phyloP scores from a whole-genome alignment of 2,888 invertebrate species.

The Nipponacmea schrenckii region DNA sequence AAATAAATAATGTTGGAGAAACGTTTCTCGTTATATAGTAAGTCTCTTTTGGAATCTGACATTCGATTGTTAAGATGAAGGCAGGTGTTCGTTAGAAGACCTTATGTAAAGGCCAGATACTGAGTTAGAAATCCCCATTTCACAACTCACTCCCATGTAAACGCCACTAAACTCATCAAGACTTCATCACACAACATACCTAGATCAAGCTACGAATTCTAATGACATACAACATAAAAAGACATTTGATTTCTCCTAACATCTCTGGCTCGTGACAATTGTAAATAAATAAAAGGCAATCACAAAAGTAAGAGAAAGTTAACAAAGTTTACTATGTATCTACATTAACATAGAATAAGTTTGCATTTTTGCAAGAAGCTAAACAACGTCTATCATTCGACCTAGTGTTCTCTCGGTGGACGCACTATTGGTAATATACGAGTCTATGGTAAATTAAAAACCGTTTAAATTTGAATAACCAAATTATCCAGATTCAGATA shows the following conservation, averaged over 20 bases:
- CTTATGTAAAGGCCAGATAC: slow-evolving; percentile 2
- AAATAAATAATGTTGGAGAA: slow-evolving; percentile 1
- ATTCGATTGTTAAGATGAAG: neutral
- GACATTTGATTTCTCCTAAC: neutral
- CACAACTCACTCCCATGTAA: slow-evolving; percentile 2
- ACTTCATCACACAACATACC: neutral
- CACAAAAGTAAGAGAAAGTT: neutral
- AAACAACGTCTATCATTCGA: no score
- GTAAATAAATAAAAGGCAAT: slow-evolving; percentile 2
- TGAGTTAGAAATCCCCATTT: neutral
- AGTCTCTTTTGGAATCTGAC: slow-evolving; percentile 1
- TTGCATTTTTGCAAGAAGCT: no score
- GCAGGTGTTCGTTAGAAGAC: slow-evolving; percentile 6
- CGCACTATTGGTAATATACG: no score
- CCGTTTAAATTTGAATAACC: no score
- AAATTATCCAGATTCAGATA: no score
- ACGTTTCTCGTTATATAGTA: slow-evolving; percentile 2
- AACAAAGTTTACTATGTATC: no score
- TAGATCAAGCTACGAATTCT: neutral
- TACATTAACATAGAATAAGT: no score
- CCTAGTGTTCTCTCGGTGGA: no score
- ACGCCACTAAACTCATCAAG: neutral
- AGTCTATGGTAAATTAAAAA: no score
- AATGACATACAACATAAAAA: slow-evolving; percentile 7
- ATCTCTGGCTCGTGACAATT: neutral